Evolutionary conservation across 1,140 invertebrate genomes (phyloP), one percentile per base, ranked within the genome.

Genomic region (Drosophila kohkoa): DNA sequence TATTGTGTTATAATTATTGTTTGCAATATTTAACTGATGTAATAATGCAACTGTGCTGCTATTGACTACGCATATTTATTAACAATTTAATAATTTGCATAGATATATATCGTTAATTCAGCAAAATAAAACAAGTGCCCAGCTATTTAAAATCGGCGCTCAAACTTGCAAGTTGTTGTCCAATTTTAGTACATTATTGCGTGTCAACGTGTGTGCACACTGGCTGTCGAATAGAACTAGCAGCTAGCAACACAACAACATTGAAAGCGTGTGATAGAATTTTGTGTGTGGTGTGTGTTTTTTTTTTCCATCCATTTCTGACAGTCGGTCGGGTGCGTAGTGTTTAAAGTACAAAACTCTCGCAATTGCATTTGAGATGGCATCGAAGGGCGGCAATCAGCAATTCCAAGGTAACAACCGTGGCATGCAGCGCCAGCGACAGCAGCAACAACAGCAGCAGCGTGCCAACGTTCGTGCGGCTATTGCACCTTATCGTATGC

Each of bases 401-500:
- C 25, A 58, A 55, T 81, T 73, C 71, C 74, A 78, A 38, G 35
- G 35, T 32, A 32, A 48, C 68, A 81, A 73, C 54, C 73, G 78
- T 48, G 45, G 57, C 16, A 81, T 83, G 75, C 78, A 88, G 45
- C 63, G 67, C 15, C 75, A 48, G 38, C 52, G 38, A n/a, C 49
- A 64, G 43, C 72, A 74, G 1, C 41, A 68, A 52, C 66, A 62
- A 20, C 75, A 77, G 52, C 70, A 52, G 28, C 63, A 54, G 30
- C 59, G 41, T 13, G 28, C 41, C 10, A 88, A 86, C 51, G 66
- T 70, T 6, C 85, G 85, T n/a, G 68, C 71, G 8, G 68, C 78
- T 10, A 75, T 75, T 5, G 85, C 86, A 51, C 85, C 85, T 3
- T 89, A 89, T 16, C 78, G 75, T 4, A 89, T 89, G 25, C 85